Base-by-base conservation (phyloP, 2,888 invertebrate species). In the Platerodrilus igneus region DNA sequence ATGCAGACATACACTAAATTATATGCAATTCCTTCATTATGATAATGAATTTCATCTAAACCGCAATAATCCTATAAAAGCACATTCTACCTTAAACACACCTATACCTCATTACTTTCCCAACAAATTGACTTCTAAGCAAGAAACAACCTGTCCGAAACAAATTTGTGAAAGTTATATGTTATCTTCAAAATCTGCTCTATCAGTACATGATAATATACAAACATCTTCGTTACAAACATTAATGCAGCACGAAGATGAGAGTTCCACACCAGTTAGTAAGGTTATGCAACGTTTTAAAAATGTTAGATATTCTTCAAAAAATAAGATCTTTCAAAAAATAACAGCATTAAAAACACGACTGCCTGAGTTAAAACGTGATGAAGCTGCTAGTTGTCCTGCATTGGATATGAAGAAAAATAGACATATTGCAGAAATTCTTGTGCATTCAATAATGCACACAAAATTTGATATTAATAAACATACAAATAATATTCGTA, bases 361-460 rank as follows among this genome's bases (percentile, higher is more conserved):
- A 52, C 68, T 74, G 35, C 72, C 74, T 38, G 77, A 76, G 56
- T 69, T 68, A 42, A 62, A 64, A 51, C 62, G 71, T 57, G 58
- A 61, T 7, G 18, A 26, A 7, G 8, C 8, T 48, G 67, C 72
- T 48, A 49, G 73, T 49, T 77, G 70, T 45, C 73, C 74, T 1
- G 48, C 72, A 23, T 67, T 68, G 41, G 69, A 67, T 18, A 70
- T 72, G 41, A 63, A 72, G 13, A 72, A 69, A 41, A 72, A 68
- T 47, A 61, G 72, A 2, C 68, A 66, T 45, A 63, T 66, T 29
- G 81, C 81, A 0, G 77, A 81, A 8, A 69, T 81, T 28, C 64
- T 83, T 10, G 81, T 82, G 5, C 70, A 78, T 44, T 81, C 81
- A 2, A 75, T 83, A 1, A 73, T 79, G 50, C 74, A 75, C 25